Evolutionary conservation across 2,113 vertebrate genomes (phyloP).

Genomic region (Campylomormyrus numenius): DNA sequence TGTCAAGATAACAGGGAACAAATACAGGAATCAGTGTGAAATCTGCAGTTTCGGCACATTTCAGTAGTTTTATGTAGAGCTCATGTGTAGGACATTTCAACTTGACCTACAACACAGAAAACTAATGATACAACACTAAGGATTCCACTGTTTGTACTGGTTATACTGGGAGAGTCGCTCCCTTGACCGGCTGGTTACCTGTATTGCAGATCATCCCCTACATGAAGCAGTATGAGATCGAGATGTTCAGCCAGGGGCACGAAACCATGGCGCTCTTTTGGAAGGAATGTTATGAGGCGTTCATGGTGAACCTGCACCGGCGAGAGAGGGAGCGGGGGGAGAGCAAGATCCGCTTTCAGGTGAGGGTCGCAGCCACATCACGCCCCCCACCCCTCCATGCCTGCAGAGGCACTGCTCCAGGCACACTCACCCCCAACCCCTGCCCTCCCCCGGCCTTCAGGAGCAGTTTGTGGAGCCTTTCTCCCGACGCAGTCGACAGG

Average conservation of each 20-base stretch:
- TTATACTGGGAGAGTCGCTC: not conserved
- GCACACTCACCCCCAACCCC: not conserved
- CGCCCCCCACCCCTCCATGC: not conserved
- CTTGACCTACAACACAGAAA: not conserved
- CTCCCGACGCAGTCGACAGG: slow-evolving; percentile 81
- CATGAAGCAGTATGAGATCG: slow-evolving; percentile 94
- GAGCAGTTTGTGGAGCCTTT: slow-evolving; percentile 90
- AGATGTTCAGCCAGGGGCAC: slow-evolving; percentile 77
- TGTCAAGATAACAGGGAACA: not conserved
- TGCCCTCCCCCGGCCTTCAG: slow-evolving; percentile 49
- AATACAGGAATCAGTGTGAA: not conserved
- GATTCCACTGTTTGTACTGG: not conserved
- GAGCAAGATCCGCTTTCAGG: slow-evolving; percentile 97
- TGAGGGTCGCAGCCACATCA: slow-evolving; percentile 39
- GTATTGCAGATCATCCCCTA: slow-evolving; percentile 82
- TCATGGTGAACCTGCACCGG: slow-evolving; percentile 88
- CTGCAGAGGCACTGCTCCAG: not conserved
- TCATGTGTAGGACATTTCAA: not conserved
- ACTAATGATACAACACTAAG: not conserved
- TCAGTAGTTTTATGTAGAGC: not conserved
- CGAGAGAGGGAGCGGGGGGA: slow-evolving; percentile 86
- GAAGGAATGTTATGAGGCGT: slow-evolving; percentile 88
- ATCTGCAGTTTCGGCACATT: not conserved
- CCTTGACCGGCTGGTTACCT: not conserved
- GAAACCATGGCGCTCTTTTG: slow-evolving; percentile 88